phyloP scores from a whole-genome alignment of 1,140 invertebrate genomes.

The Liolophura sinensis region DNA sequence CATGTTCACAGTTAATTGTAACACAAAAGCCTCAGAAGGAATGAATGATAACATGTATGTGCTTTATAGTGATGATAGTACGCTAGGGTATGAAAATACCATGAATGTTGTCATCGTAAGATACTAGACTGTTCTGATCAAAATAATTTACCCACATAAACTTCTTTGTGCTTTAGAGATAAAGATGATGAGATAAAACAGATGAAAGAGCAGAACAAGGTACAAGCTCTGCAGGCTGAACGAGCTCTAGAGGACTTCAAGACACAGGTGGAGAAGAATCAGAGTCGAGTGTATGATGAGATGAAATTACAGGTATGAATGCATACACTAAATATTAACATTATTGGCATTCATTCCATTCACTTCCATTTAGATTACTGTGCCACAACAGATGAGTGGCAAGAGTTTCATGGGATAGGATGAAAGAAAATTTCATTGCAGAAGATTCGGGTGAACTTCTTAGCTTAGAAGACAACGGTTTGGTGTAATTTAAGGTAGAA shows the following conservation, averaged over 20 bases:
- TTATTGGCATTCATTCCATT: background rate
- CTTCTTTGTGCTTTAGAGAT: conserved; percentile 38
- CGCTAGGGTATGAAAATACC: too few species aligned
- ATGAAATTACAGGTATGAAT: conserved; percentile 54
- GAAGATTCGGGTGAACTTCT: too few species aligned
- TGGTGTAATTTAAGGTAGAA: too few species aligned
- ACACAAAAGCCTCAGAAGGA: too few species aligned
- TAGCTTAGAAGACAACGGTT: too few species aligned
- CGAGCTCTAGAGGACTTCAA: conserved; percentile 55
- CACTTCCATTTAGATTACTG: background rate
- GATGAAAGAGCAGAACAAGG: conserved; percentile 37
- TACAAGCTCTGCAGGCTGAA: conserved; percentile 45
- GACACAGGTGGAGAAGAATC: conserved; percentile 53
- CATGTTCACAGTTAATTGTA: background rate
- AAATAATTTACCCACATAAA: background rate
- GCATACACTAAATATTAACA: background rate
- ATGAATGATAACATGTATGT: too few species aligned
- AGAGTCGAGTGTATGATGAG: conserved; percentile 51
- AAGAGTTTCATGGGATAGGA: background rate
- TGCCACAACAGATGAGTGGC: background rate
- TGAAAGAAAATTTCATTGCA: too few species aligned
- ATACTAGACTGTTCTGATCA: too few species aligned
- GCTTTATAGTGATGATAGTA: too few species aligned
- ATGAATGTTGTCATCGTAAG: background rate
- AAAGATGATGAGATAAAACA: conserved; percentile 49